These are phyloP conservation scores for Seriola rivoliana DNA, from an alignment of 2,113 vertebrate species.

Conservation along the genomic window DNA sequence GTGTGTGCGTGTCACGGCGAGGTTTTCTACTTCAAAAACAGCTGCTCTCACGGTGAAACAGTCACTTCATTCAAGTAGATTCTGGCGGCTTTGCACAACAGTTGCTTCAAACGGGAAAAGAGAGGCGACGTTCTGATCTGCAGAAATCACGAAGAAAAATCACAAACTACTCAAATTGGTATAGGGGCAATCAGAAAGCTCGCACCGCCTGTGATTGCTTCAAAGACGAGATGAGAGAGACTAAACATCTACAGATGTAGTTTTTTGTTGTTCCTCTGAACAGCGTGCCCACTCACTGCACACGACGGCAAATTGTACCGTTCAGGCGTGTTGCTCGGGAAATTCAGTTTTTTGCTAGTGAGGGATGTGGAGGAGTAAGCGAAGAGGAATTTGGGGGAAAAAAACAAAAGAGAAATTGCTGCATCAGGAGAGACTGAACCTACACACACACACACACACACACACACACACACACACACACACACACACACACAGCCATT, in stretches of 20 bases:
- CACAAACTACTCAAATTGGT: constrained; percentile 20
- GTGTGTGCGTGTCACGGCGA: background rate
- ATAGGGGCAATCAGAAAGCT: constrained; percentile 9
- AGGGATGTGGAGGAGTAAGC: background rate
- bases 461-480: too few species aligned
- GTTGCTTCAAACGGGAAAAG: constrained; percentile 1
- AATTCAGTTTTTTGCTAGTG: background rate
- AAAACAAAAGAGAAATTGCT: background rate
- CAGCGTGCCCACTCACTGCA: background rate
- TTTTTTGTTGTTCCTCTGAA: background rate
- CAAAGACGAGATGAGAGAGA: background rate
- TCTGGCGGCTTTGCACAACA: background rate
- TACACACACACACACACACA: too few species aligned
- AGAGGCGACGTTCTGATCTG: constrained; percentile 11
- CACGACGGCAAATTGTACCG: background rate
- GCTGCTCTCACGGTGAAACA: background rate
- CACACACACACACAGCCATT: too few species aligned
- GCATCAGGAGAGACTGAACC: background rate
- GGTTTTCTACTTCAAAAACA: constrained; percentile 29
- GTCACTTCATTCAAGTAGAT: constrained; percentile 7
- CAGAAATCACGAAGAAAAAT: constrained; percentile 10
- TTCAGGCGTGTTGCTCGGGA: background rate
- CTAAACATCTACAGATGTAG: constrained; percentile 18
- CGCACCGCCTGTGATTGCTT: constrained; percentile 15
- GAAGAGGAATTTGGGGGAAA: background rate